A percentile compares a stretch with the other conserved stretches of the same genome.
Evolutionary conservation across 2,113 vertebrate species (phyloP).

Genomic region (Arenaria interpres): DNA sequence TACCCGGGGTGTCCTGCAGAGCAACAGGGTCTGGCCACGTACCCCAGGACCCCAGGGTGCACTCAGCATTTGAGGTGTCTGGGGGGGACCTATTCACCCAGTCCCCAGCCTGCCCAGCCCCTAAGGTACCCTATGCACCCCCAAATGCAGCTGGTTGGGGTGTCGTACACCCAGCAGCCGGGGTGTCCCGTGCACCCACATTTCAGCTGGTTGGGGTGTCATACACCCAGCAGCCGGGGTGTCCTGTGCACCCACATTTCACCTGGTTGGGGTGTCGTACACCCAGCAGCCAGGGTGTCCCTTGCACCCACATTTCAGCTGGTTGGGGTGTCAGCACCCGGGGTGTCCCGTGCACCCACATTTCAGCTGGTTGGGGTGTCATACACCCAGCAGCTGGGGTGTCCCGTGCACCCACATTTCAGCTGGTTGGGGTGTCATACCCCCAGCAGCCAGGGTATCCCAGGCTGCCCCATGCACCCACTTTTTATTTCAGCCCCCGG

Average conservation of each 20-base stretch:
- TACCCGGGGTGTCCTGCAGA: accelerated
- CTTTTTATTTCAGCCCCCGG: accelerated
- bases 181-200: not conserved
- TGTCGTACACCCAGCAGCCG: not conserved
- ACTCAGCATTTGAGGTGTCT: not conserved
- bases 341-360: not conserved
- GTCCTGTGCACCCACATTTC: not conserved
- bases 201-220: accelerated
- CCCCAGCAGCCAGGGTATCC: not conserved
- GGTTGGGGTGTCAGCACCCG: accelerated
- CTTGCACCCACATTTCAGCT: not conserved
- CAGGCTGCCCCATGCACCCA: not conserved
- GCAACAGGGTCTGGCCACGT: not conserved
- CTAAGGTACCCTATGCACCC: not conserved
- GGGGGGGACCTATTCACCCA: not conserved
- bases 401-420: not conserved
- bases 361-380: not conserved
- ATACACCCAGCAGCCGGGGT: accelerated
- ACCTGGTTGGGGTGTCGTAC: no score
- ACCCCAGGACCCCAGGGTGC: not conserved
- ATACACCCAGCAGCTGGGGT: accelerated
- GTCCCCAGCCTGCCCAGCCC: not conserved
- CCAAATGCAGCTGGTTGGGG: no score
- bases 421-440: not conserved
- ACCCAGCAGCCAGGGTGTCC: not conserved